Percentiles rank a stretch among this genome's conserved stretches.
Evolutionary conservation across 2,113 vertebrate species (phyloP).

Genomic region (Cololabis saira): DNA sequence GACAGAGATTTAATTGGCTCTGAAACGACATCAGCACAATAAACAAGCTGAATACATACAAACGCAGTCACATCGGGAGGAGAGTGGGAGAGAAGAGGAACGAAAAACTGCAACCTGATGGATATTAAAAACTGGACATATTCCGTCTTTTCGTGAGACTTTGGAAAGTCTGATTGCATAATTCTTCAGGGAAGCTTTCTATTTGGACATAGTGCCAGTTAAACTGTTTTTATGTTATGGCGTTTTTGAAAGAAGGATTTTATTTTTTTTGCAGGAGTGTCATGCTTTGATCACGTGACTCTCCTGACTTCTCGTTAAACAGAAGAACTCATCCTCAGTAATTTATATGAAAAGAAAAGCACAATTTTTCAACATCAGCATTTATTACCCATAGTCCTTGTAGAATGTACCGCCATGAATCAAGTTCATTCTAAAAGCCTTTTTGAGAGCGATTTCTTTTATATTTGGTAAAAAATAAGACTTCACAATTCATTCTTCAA

Average conservation of each 20-base stretch:
- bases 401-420: constrained; percentile 6
- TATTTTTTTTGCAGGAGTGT: background rate
- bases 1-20: constrained; percentile 55
- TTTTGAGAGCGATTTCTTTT: constrained; percentile 6
- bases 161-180: constrained; percentile 28
- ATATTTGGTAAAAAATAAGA: constrained; percentile 42
- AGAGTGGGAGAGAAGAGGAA: constrained; percentile 31
- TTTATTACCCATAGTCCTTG: constrained; percentile 18
- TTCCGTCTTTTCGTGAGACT: constrained; percentile 12
- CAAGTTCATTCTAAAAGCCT: background rate
- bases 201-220: constrained; percentile 14
- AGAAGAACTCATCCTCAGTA: constrained; percentile 10
- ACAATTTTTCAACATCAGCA: background rate
- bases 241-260: background rate
- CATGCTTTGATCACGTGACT: constrained; percentile 7
- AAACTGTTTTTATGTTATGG: constrained; percentile 4
- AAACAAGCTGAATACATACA: constrained; percentile 47
- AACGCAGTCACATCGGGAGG: constrained; percentile 22
- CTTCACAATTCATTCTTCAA: constrained; percentile 72
- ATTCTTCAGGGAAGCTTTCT: background rate
- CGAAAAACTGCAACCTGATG: constrained; percentile 33
- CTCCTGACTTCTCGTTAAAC: constrained; percentile 9
- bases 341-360: constrained; percentile 4
- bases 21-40: constrained; percentile 42
- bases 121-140: constrained; percentile 38